phyloP scores from a whole-genome alignment of 2,113 vertebrate species.

The Dipodomys spectabilis region DNA sequence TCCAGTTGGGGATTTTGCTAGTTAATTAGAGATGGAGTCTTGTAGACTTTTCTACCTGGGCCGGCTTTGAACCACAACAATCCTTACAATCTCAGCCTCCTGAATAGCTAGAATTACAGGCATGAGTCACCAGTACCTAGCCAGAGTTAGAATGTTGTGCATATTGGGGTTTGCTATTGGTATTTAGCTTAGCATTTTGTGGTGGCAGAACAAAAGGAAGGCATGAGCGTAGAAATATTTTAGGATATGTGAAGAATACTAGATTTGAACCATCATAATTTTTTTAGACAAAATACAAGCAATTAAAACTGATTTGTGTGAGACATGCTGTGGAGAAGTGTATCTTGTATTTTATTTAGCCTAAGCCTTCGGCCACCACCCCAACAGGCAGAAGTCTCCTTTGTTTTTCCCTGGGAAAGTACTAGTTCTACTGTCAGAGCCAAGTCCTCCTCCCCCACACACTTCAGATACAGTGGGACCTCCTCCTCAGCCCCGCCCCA shows the following conservation, averaged over 20 bases:
- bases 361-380: not conserved
- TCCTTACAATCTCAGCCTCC: too few relatives aligned
- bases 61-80: too few relatives aligned
- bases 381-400: not conserved
- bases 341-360: not conserved
- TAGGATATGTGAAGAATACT: conserved; percentile 33
- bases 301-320: conserved; percentile 73
- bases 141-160: not conserved
- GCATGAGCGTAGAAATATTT: conserved; percentile 26
- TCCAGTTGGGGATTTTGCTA: too few relatives aligned
- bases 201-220: not conserved
- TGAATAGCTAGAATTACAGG: too few relatives aligned
- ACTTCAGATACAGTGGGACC: not conserved
- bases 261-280: not conserved
- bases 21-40: too few relatives aligned
- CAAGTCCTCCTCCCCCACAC: not conserved
- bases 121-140: too few relatives aligned
- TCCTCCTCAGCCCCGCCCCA: too few relatives aligned
- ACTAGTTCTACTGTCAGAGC: too few relatives aligned
- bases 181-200: not conserved
- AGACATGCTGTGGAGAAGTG: not conserved
- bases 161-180: not conserved
- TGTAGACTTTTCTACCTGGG: too few relatives aligned
- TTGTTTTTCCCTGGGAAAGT: not conserved
- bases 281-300: not conserved